Evolutionary conservation across 2,113 vertebrate species (phyloP).

Genomic region (Strix aluco): DNA sequence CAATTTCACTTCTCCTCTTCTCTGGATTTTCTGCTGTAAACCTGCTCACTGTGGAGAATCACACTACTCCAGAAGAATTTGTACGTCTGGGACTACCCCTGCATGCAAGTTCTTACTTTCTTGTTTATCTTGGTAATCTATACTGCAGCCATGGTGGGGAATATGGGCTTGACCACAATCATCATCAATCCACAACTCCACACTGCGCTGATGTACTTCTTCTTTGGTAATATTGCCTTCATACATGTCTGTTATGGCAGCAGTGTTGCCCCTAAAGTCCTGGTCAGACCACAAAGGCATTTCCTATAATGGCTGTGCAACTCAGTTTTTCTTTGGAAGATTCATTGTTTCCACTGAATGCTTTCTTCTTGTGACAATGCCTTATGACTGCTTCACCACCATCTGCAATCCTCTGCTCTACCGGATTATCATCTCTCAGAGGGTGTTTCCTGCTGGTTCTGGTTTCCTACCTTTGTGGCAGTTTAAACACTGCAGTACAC

Average conservation of each 20-base stretch:
- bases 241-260: conserved; percentile 20
- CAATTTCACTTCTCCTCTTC: not conserved
- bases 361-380: conserved; percentile 18
- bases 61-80: not conserved
- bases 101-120: not conserved
- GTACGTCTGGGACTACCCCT: not conserved
- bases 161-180: not conserved
- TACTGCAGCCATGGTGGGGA: not conserved
- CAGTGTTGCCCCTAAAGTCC: not conserved
- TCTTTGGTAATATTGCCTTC: conserved; percentile 14
- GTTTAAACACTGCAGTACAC: not conserved
- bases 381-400: not conserved
- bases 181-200: not conserved
- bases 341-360: not conserved
- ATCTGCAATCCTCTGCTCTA: not conserved
- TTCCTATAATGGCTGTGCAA: not conserved
- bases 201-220: conserved; percentile 2
- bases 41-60: not conserved
- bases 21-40: not conserved
- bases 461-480: not conserved
- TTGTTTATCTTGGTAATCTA: not conserved
- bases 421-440: not conserved
- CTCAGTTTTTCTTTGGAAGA: not conserved
- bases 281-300: not conserved
- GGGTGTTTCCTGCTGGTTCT: not conserved